Evolutionary conservation across 2,113 vertebrate species (phyloP), one percentile per base, ranked within the genome.

Genomic region (Fregata magnificens): DNA sequence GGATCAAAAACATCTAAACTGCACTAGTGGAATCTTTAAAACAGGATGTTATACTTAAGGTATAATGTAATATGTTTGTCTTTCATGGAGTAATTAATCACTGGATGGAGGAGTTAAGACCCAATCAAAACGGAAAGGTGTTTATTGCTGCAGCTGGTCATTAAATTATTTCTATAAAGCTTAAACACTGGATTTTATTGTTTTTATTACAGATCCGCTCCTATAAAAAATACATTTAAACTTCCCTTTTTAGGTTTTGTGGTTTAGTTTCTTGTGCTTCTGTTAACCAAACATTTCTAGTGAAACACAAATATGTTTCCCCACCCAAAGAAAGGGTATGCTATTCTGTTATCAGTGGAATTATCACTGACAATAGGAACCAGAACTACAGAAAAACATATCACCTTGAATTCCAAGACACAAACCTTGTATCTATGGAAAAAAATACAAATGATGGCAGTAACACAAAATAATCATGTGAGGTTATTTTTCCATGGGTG

Each of bases 121-220:
- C 96, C 90, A 96, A 95, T 95, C 94, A 97, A 97, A 98, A 97
- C 0, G 38, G 73, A 97, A 96, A 91, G 90, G 94, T 95, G 93
- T 97, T 98, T 97, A 95, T 94, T 96, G 95, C 93, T 97, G 95
- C 93, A 95, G 93, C 95, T 97, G 96, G 94, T 94, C 91, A 96
- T 97, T 94, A 97, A 97, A 93, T 95, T 95, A 98, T 97, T 93
- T 95, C 96, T 97, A 79, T 93, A 94, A 96, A 96, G 82, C 88
- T 95, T 97, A 97, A 96, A 89, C 93, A 94, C 52, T 93, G 82
- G 74, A 71, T 95, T 95, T 96, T 95, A 96, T 82, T 96, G 91
- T 88, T 97, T 96, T 97, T 95, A 95, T 91, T 97, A 88, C 94
- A 91, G 91, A 97, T 95, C 96, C 40, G 36, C 79, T 94, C 65